Evolutionary conservation across 2,113 vertebrate species (phyloP).

Genomic region (Hemiscyllium ocellatum): DNA sequence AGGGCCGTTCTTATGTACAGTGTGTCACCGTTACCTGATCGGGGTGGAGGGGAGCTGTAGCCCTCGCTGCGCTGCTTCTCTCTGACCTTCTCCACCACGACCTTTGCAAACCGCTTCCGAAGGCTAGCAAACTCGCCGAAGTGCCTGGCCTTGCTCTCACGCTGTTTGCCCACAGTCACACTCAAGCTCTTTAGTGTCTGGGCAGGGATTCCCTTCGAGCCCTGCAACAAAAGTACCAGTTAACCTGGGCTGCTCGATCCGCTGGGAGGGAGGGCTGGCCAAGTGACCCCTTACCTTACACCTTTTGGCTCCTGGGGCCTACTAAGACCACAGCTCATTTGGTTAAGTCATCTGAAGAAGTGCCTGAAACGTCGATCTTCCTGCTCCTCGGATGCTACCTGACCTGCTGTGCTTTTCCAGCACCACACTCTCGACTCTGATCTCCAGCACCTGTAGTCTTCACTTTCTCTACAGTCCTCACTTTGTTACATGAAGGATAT

Average conservation of each 20-base stretch:
- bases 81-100: conserved; percentile 43
- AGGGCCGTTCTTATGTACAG: not conserved
- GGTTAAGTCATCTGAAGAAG: no score
- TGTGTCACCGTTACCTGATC: conserved; percentile 41
- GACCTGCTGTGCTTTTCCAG: no score
- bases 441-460: no score
- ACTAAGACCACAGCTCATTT: no score
- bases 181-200: conserved; percentile 48
- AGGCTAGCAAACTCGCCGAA: conserved; percentile 46
- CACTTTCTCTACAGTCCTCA: no score
- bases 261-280: no score
- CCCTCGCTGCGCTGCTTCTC: conserved; percentile 37
- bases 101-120: conserved; percentile 45
- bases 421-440: no score
- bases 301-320: no score
- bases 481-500: no score
- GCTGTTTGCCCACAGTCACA: conserved; percentile 45
- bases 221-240: conserved; percentile 44
- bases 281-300: not conserved
- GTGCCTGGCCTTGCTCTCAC: conserved; percentile 47
- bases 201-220: conserved; percentile 48
- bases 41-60: not conserved
- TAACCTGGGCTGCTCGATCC: not conserved
- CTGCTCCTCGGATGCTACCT: no score
- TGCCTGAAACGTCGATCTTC: no score